Evolutionary conservation across 2,113 vertebrate genomes (phyloP).

Genomic region (Coregonus clupeaformis): DNA sequence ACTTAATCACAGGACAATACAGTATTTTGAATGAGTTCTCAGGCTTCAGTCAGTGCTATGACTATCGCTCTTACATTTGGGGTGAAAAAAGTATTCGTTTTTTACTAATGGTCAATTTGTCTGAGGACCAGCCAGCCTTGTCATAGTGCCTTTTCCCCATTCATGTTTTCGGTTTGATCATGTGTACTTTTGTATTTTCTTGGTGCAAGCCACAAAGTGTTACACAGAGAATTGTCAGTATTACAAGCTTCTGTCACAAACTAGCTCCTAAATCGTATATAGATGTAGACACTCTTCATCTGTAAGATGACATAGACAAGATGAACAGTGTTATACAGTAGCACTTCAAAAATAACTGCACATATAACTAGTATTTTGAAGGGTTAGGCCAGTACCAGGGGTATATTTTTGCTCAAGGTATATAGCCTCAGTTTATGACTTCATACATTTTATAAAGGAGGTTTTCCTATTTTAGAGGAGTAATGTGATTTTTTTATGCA

Average conservation of each 20-base stretch:
- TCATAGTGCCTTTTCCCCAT: slow-evolving; percentile 30
- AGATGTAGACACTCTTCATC: slow-evolving; percentile 34
- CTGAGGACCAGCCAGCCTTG: slow-evolving; percentile 8
- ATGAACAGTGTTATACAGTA: slow-evolving; percentile 43
- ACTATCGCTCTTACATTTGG: slow-evolving; percentile 4
- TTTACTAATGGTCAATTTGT: slow-evolving; percentile 12
- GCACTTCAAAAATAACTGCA: slow-evolving; percentile 44
- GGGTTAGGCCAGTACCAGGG: slow-evolving; percentile 55
- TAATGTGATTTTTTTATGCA: slow-evolving; percentile 44
- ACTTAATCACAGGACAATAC: slow-evolving; percentile 25
- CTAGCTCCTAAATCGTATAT: slow-evolving; percentile 46
- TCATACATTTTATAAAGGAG: slow-evolving; percentile 49
- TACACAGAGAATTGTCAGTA: slow-evolving; percentile 42
- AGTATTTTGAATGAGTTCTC: slow-evolving; percentile 39
- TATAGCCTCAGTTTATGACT: slow-evolving; percentile 48
- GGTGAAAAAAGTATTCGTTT: slow-evolving; percentile 18
- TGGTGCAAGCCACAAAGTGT: slow-evolving; percentile 36
- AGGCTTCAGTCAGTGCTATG: slow-evolving; percentile 17
- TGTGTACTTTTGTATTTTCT: slow-evolving; percentile 15
- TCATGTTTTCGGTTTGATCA: slow-evolving; percentile 18
- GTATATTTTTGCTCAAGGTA: slow-evolving; percentile 50
- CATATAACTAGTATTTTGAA: slow-evolving; percentile 41
- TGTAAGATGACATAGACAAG: slow-evolving; percentile 38
- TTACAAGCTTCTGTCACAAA: slow-evolving; percentile 37
- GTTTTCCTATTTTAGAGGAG: slow-evolving; percentile 44